Percentiles rank a stretch among this genome's conserved stretches.
Conservation (phyloP, 2,797 vertebrate species). For the Falco cherrug region DNA sequence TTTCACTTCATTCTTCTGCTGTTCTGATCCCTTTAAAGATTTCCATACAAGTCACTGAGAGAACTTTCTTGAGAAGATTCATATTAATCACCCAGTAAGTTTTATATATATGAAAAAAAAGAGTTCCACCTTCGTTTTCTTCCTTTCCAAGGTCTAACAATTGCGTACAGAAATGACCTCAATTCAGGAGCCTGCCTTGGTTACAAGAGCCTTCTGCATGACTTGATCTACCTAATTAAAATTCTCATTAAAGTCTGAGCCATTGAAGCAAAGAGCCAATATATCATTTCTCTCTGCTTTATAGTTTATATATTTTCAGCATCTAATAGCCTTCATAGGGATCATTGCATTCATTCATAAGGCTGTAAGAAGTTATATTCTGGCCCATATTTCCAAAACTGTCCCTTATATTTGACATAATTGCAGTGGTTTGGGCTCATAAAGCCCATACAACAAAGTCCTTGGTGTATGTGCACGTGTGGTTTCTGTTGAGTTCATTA, state of each 20-base stretch:
- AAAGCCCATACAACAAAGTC: background rate
- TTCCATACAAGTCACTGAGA: background rate
- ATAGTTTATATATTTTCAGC: slow-evolving; percentile 32
- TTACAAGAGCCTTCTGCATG: slow-evolving; percentile 26
- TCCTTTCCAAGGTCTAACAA: background rate
- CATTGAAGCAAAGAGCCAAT: slow-evolving; percentile 36
- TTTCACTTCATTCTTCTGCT: background rate
- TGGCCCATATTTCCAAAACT: slow-evolving; percentile 8
- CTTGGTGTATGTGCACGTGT: background rate
- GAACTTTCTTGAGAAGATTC: background rate
- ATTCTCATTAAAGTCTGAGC: slow-evolving; percentile 33
- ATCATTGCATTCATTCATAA: slow-evolving; percentile 35
- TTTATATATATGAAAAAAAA: background rate
- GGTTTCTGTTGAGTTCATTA: background rate
- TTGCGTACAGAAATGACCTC: slow-evolving; percentile 21
- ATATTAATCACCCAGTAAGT: background rate
- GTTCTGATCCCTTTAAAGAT: background rate
- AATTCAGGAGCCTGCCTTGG: background rate
- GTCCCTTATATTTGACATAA: background rate
- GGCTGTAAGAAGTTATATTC: slow-evolving; percentile 1
- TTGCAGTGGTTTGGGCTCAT: background rate
- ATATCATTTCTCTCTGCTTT: slow-evolving; percentile 25
- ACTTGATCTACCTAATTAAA: slow-evolving; percentile 57
- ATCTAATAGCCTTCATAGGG: slow-evolving; percentile 26
- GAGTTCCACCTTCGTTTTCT: background rate